Conservation (phyloP, 2,888 invertebrate genomes). For the Artemia sp. region DNA sequence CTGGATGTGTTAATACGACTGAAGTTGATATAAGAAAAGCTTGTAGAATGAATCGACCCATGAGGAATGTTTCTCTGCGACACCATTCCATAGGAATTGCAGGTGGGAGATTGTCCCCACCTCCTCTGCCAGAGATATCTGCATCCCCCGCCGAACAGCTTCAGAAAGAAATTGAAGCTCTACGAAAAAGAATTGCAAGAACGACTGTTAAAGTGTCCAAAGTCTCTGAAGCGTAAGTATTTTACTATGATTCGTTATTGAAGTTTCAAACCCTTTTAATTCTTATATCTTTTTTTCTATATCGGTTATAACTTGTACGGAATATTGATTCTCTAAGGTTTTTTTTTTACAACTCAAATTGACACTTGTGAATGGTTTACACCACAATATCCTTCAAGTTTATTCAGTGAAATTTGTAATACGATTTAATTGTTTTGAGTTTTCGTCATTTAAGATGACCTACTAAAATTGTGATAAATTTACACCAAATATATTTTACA, state of each 20-base stretch:
- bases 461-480: no score
- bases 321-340: no score
- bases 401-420: no score
- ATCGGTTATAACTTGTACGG: no score
- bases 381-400: no score
- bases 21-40: constrained; percentile 96
- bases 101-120: constrained; percentile 37
- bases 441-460: no score
- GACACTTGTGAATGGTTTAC: no score
- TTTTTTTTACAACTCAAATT: no score
- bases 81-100: constrained; percentile 24
- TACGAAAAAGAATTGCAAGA: constrained; percentile 62
- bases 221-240: constrained; percentile 75
- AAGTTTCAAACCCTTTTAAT: no score
- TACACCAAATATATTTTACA: no score
- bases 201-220: constrained; percentile 79
- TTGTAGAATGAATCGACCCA: constrained; percentile 40
- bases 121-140: constrained; percentile 33
- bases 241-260: not conserved
- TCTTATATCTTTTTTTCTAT: no score
- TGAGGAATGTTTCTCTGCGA: constrained; percentile 22
- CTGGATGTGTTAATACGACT: constrained; percentile 96
- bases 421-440: no score
- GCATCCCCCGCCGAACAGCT: constrained; percentile 34
- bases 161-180: constrained; percentile 50